Percentiles rank a stretch among this genome's conserved stretches.
Conservation (phyloP, 1,140 invertebrate genomes). For the Ditylenchus dipsaci region DNA sequence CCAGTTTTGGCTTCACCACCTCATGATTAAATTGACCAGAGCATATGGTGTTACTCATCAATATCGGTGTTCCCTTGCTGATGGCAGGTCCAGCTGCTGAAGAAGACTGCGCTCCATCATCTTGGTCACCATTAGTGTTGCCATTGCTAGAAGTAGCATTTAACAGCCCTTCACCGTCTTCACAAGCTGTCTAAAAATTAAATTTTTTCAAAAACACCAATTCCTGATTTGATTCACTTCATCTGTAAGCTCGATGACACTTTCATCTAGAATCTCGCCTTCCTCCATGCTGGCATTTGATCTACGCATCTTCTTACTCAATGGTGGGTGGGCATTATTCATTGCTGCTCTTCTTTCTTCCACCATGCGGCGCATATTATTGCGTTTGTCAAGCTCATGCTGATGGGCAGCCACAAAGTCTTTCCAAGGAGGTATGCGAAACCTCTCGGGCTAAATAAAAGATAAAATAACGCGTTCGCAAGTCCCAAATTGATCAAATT, state of each 20-base stretch:
- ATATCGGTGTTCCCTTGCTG: slow-evolving; percentile 1
- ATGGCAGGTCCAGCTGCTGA: neutral
- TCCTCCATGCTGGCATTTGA: neutral
- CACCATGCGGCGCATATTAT: neutral
- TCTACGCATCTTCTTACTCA: neutral
- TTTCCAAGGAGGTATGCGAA: neutral
- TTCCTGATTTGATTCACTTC: neutral
- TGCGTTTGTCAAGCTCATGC: slow-evolving; percentile 1
- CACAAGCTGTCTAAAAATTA: neutral
- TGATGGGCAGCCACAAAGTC: neutral
- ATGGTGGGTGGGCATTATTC: neutral
- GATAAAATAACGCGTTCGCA: neutral
- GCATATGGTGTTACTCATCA: neutral
- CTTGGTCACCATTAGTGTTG: neutral
- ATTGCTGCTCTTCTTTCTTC: neutral
- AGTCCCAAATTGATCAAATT: neutral
- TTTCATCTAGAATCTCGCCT: slow-evolving; percentile 3
- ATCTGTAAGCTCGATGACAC: neutral
- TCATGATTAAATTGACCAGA: slow-evolving; percentile 1
- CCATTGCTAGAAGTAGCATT: neutral
- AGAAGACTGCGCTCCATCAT: neutral
- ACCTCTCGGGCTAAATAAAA: neutral
- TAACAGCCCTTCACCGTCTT: neutral
- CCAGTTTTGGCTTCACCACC: slow-evolving; percentile 5
- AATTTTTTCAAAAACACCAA: neutral